Evolutionary conservation across 2,113 vertebrate genomes (phyloP).

Genomic region (Pao palembangensis): DNA sequence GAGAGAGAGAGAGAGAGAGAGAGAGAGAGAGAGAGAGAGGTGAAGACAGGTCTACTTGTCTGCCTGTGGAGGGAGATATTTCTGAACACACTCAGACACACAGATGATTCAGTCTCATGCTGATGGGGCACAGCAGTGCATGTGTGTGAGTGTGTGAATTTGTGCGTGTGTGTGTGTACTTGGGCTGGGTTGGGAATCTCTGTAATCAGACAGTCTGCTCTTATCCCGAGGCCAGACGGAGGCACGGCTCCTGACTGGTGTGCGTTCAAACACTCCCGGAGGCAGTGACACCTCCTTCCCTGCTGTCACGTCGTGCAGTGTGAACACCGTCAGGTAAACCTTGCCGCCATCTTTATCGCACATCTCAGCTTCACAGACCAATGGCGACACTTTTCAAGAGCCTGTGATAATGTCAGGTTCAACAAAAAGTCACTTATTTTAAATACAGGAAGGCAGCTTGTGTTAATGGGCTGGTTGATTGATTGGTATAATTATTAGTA

Average conservation of each 20-base stretch:
- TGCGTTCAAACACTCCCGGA: not conserved
- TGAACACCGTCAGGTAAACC: slow-evolving; percentile 8
- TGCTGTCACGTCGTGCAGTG: slow-evolving; percentile 11
- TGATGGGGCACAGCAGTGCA: slow-evolving; percentile 18
- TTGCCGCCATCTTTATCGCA: not conserved
- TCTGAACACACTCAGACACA: slow-evolving; percentile 17
- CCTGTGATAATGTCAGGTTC: too few species aligned
- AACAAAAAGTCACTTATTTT: too few species aligned
- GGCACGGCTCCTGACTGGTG: slow-evolving; percentile 21
- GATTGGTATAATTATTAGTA: too few species aligned
- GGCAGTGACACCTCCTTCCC: slow-evolving; percentile 6
- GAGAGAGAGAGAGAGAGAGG: slow-evolving; percentile 18
- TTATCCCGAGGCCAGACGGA: slow-evolving; percentile 40
- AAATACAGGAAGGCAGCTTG: too few species aligned
- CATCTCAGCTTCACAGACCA: not conserved
- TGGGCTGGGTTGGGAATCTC: slow-evolving; percentile 8
- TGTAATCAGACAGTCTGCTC: slow-evolving; percentile 56
- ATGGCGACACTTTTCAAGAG: too few species aligned
- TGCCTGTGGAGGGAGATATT: slow-evolving; percentile 40
- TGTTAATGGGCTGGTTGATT: too few species aligned
- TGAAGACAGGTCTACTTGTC: slow-evolving; percentile 50
- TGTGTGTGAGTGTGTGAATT: not conserved
- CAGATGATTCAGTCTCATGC: slow-evolving; percentile 56
- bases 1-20: slow-evolving; percentile 16
- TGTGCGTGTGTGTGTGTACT: slow-evolving; percentile 1